phyloP scores from a whole-genome alignment of 1,140 invertebrate species.

The Proctacanthus coquilletti region DNA sequence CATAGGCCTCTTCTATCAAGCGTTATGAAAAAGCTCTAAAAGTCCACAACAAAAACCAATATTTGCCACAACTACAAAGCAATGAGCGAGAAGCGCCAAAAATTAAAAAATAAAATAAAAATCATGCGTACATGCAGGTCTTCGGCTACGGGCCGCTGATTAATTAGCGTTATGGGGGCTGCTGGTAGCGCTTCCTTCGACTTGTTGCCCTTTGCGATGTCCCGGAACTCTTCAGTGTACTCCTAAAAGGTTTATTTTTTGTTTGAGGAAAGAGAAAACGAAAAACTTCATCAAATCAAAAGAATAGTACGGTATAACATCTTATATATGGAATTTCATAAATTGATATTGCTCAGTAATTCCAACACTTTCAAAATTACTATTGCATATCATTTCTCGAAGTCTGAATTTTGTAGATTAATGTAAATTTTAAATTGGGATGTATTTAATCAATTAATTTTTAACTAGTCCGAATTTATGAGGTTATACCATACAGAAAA shows the following conservation, averaged over 20 bases:
- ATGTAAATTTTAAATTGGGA: too few relatives aligned
- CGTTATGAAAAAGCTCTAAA: constrained; percentile 6
- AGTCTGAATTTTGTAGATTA: too few relatives aligned
- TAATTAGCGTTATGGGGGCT: constrained; percentile 88
- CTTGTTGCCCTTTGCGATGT: constrained; percentile 82
- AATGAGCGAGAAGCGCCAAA: constrained; percentile 3
- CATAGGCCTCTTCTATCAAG: constrained; percentile 2
- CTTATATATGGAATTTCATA: too few relatives aligned
- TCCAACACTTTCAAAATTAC: too few relatives aligned
- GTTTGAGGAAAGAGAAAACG: neutral
- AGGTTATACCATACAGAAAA: too few relatives aligned
- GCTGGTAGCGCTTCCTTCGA: constrained; percentile 79
- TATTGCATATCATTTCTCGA: too few relatives aligned
- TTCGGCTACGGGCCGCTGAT: constrained; percentile 86
- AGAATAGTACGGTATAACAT: neutral
- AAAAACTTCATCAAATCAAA: neutral
- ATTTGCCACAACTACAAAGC: neutral
- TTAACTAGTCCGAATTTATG: too few relatives aligned
- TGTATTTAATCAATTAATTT: too few relatives aligned
- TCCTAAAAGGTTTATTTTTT: constrained; percentile 43
- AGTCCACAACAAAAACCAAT: neutral
- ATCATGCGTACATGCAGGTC: constrained; percentile 71
- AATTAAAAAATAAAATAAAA: constrained; percentile 28
- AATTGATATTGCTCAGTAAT: too few relatives aligned
- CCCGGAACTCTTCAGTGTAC: constrained; percentile 90